Percentiles rank a stretch among this genome's conserved stretches.
Evolutionary conservation across 2,113 vertebrate species (phyloP).

Genomic region (Anser cygnoides): DNA sequence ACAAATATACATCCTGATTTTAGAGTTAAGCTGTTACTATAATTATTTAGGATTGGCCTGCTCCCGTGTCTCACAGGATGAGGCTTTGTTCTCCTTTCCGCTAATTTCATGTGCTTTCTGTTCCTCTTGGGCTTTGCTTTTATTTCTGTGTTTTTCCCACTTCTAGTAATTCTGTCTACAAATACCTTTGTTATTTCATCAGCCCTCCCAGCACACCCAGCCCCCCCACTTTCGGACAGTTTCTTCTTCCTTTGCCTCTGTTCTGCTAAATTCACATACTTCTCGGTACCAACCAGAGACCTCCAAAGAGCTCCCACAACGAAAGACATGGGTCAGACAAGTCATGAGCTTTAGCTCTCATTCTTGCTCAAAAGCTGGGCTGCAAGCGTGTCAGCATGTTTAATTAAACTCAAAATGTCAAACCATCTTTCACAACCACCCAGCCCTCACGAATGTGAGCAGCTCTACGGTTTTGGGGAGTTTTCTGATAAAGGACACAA

Average conservation of each 20-base stretch:
- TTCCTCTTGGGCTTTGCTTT: conserved; percentile 47
- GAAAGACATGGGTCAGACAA: neutral
- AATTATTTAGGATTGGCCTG: conserved; percentile 33
- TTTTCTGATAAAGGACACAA: neutral
- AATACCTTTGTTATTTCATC: conserved; percentile 5
- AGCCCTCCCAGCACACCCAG: neutral
- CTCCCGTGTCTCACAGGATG: conserved; percentile 23
- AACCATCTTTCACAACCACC: neutral
- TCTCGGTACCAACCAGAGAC: neutral
- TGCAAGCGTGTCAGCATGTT: neutral
- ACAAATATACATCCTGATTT: conserved; percentile 38
- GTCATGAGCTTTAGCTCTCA: neutral
- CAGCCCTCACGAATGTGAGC: neutral
- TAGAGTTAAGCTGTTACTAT: conserved; percentile 36
- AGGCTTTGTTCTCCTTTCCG: conserved; percentile 45
- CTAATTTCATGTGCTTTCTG: conserved; percentile 37
- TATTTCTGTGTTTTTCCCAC: conserved; percentile 27
- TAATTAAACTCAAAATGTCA: neutral
- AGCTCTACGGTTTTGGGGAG: neutral
- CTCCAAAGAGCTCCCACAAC: neutral
- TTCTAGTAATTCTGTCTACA: conserved; percentile 18
- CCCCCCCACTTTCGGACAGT: neutral
- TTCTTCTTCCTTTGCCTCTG: conserved; percentile 2
- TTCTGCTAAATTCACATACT: neutral
- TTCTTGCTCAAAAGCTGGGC: neutral